Base-by-base conservation (phyloP, 2,888 invertebrate species). In the Chamaedrilus cognettii region DNA sequence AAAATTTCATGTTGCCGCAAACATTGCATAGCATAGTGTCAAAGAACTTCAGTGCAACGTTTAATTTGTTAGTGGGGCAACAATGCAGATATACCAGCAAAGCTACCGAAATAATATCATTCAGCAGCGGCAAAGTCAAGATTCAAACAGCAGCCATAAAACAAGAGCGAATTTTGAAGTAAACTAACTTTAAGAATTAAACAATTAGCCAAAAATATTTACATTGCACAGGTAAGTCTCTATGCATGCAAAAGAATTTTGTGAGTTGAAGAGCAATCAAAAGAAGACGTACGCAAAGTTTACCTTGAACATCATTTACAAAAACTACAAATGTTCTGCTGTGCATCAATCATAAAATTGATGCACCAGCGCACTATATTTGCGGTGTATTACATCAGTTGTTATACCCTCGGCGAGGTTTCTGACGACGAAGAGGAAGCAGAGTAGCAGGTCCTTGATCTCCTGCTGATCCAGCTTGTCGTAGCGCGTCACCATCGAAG, bases 391-490 rank as follows among this genome's bases (percentile, higher is more conserved):
- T 26, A 60, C 23, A 51, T 52, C 15, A 30, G 15, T 26, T 11
- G n/a, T 3, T 57, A n/a, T 71, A 84, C 84, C 84, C 81, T 95
- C 93, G 55, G 92, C 92, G 74, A 95, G 85, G 85, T 96, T 91
- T 83, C 94, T 95, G 69, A 96, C 87, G 65, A 96, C 90, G 84
- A 93, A 96, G 70, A 97, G 87, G 67, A 95, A 94, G 82, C 93
- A 92, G 66, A 94, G 86, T 64, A 96, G 87, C 71, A 96, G 87
- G 84, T 96, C 96, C 79, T 91, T 91, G 70, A 93, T 90, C 86
- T 96, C 96, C 51, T 88, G 87, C 0, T 89, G 85, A 69, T 89
- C 89, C 57, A 92, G 86, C 82, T 90, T 91, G 80, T 92, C 91
- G 79, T 88, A 89, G 62, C 90, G 80, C 30, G 79, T 69, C 57